Base-by-base conservation (phyloP, 1,140 invertebrate species). In the Aphelenchoides fujianensis region DNA sequence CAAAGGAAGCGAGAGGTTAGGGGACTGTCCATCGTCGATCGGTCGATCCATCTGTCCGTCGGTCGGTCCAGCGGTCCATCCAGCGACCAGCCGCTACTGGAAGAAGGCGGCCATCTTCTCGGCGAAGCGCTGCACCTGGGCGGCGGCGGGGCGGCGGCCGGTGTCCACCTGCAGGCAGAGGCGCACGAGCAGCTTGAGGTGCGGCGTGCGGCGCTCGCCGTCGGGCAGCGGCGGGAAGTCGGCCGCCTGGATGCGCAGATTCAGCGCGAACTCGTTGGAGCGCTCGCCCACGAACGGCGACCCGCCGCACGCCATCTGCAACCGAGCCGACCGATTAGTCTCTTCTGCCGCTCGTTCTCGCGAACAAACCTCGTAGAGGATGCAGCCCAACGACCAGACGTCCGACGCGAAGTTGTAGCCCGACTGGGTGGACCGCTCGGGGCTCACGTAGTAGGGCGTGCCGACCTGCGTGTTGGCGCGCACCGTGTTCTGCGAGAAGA, bases 321-420 rank as follows among this genome's bases (percentile, higher is more conserved):
- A 28, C 19, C n/a, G 19, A 16, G 57, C 9, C 7, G 9, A 23
- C 19, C 19, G 7, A 12, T n/a, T 48, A n/a, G 12, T 12, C 12
- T 12, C 41, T 48, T n/a, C 41, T 12, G 41, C 41, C 12, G 12
- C 19, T 23, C 19, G 1, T 53, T 53, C 27, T 53, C 27, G 19
- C 19, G 52, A 27, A 53, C 52, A 53, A 61, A 61, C 59, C 59
- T 69, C 64, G 34, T 69, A 69, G n/a, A 69, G 31, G 7, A 69
- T 16, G 19, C 68, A 69, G n/a, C 68, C 68, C 2, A 69, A 34
- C 7, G 28, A 34, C 68, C 68, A 69, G 19, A 69, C 28, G 67
- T 69, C 68, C 7, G 54, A 66, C 12, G 27, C 41, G 31, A 64
- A 69, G 5, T 62, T 23, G 27, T 69, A 69, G 2, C 68, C 68